Evolutionary conservation across 2,888 invertebrate species (phyloP).

Genomic region (Phlogophora meticulosa): DNA sequence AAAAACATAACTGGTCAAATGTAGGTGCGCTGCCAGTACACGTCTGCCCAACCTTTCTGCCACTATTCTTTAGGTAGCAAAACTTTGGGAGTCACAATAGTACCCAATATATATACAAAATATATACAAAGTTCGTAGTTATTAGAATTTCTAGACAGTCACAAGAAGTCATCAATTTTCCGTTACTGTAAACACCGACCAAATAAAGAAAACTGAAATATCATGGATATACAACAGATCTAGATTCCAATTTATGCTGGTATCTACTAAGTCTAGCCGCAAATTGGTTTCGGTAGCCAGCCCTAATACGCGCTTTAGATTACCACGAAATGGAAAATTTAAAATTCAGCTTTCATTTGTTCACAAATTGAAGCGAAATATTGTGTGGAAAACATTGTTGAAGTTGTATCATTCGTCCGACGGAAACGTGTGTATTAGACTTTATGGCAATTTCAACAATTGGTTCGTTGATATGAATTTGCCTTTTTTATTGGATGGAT

Average conservation of each 20-base stretch:
- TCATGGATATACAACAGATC: background rate
- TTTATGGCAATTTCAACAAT: conserved; percentile 36
- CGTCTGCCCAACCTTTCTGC: too few species aligned
- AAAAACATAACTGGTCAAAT: too few species aligned
- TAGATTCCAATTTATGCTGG: conserved; percentile 39
- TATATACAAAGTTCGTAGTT: conserved; percentile 25
- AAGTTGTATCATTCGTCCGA: conserved; percentile 15
- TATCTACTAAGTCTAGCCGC: conserved; percentile 29
- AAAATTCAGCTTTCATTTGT: conserved; percentile 49
- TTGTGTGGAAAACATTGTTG: conserved; percentile 36
- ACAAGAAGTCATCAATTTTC: conserved; percentile 29
- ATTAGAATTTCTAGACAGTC: conserved; percentile 23
- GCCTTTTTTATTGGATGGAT: conserved; percentile 34
- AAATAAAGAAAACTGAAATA: conserved; percentile 15
- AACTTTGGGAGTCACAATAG: background rate
- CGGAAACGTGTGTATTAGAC: conserved; percentile 21
- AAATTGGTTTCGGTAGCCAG: conserved; percentile 53
- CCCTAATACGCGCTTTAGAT: conserved; percentile 46
- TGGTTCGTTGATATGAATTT: conserved; percentile 44
- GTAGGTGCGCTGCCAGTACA: too few species aligned
- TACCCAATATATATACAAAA: conserved; percentile 2
- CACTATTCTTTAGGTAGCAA: background rate
- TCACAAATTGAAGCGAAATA: conserved; percentile 38
- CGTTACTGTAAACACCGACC: conserved; percentile 15
- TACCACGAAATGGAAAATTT: conserved; percentile 50